These are phyloP conservation scores for Trachops cirrhosus DNA, from an alignment of 2,797 vertebrate genomes.

Conservation along the genomic window DNA sequence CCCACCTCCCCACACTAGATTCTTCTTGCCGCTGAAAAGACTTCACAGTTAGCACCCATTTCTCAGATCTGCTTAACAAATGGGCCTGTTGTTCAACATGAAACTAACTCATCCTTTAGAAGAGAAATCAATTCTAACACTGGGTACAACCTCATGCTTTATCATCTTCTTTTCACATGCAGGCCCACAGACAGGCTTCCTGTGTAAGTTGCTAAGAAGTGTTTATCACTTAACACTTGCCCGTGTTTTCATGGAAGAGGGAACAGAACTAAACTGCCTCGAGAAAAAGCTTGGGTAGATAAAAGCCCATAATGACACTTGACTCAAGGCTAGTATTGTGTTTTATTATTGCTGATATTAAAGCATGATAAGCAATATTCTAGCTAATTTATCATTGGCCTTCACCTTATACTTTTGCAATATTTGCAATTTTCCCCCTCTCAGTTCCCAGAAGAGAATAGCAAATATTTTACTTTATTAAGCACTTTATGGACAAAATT, in stretches of 20 bases:
- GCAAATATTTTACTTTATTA: constrained; percentile 71
- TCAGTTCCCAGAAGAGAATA: constrained; percentile 56
- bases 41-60: not conserved
- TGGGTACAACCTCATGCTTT: not conserved
- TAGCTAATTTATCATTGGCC: constrained; percentile 68
- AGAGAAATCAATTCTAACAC: not conserved
- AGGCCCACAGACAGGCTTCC: not conserved
- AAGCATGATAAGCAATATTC: constrained; percentile 67
- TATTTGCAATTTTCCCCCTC: constrained; percentile 56
- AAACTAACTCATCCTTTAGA: not conserved
- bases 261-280: not conserved
- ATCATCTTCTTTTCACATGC: not conserved
- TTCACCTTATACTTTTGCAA: constrained; percentile 63
- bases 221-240: not conserved
- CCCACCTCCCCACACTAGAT: rapidly evolving
- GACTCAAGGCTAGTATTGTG: constrained; percentile 28
- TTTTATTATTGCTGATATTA: constrained; percentile 68
- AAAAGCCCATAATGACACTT: not conserved
- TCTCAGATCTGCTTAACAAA: constrained; percentile 18
- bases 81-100: not conserved
- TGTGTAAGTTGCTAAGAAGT: not conserved
- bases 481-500: constrained; percentile 64
- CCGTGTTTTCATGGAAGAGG: not conserved
- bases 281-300: not conserved
- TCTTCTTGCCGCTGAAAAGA: not conserved